phyloP scores from a whole-genome alignment of 2,113 vertebrate genomes.

The Stegastes partitus region DNA sequence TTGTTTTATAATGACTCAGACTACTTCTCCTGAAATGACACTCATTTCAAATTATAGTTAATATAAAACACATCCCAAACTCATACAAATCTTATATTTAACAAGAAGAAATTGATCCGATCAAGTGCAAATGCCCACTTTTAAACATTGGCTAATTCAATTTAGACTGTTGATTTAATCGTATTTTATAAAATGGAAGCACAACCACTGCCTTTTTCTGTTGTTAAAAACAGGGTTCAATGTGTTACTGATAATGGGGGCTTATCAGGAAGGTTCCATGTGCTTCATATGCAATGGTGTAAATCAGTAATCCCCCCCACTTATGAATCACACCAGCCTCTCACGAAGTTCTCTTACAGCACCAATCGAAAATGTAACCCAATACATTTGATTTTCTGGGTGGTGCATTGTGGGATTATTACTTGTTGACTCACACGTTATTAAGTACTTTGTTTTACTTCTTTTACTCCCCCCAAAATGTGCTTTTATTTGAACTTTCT shows the following conservation, averaged over 20 bases:
- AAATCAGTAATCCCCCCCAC: slow-evolving; percentile 60
- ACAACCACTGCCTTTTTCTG: too few relatives aligned
- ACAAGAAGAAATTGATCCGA: too few relatives aligned
- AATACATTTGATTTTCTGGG: slow-evolving; percentile 54
- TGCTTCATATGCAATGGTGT: slow-evolving; percentile 44
- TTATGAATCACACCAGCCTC: slow-evolving; percentile 64
- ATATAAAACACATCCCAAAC: background rate
- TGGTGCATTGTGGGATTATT: slow-evolving; percentile 41
- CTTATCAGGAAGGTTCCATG: background rate
- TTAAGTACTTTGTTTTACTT: background rate
- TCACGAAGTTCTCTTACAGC: slow-evolving; percentile 60
- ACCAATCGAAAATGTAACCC: slow-evolving; percentile 41
- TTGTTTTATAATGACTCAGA: background rate
- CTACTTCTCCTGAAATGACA: background rate
- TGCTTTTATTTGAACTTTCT: slow-evolving; percentile 46
- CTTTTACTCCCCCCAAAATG: background rate
- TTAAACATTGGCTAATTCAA: background rate
- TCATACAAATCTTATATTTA: too few relatives aligned
- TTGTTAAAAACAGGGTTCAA: too few relatives aligned
- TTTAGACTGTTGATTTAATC: background rate
- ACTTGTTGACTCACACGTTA: slow-evolving; percentile 60
- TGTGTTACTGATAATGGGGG: too few relatives aligned
- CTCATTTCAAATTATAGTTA: too few relatives aligned
- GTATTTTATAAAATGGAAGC: background rate
- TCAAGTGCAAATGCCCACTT: background rate